A percentile compares a stretch with the other conserved stretches of the same genome.
phyloP scores from a whole-genome alignment of 2,888 invertebrate genomes.

The Liodrosophila aerea region DNA sequence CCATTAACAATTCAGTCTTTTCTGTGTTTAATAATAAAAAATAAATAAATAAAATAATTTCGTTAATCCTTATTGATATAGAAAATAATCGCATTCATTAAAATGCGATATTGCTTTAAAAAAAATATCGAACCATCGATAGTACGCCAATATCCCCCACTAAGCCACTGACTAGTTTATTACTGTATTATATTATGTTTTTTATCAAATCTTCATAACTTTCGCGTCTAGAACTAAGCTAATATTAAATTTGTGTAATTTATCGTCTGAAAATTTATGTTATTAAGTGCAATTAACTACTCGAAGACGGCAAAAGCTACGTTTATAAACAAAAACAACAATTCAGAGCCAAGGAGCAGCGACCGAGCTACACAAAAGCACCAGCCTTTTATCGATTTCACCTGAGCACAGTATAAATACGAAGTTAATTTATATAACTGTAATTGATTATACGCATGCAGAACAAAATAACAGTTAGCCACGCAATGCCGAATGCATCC shows the following conservation, averaged over 20 bases:
- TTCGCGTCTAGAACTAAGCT: slow-evolving; percentile 21
- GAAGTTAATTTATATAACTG: slow-evolving; percentile 27
- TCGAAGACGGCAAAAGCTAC: slow-evolving; percentile 1
- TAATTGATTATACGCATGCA: slow-evolving; percentile 7
- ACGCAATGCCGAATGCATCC: slow-evolving; percentile 11
- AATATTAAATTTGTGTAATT: slow-evolving; percentile 22
- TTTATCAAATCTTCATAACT: slow-evolving; percentile 52
- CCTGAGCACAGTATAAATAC: slow-evolving; percentile 32
- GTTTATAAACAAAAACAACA: slow-evolving; percentile 15
- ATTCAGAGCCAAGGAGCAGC: slow-evolving; percentile 30
- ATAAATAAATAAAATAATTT: no score
- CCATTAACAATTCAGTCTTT: no score
- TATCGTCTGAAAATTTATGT: slow-evolving; percentile 23
- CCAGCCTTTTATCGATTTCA: slow-evolving; percentile 61
- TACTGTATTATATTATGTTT: slow-evolving; percentile 51
- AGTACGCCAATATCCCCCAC: slow-evolving; percentile 7
- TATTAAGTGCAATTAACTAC: slow-evolving; percentile 27
- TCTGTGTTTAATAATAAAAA: no score
- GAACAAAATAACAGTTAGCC: background rate
- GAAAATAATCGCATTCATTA: background rate
- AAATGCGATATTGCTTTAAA: background rate
- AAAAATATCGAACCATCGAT: slow-evolving; percentile 28
- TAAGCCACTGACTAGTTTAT: slow-evolving; percentile 34
- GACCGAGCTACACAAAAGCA: slow-evolving; percentile 29
- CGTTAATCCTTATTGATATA: background rate